phyloP scores from a whole-genome alignment of 2,888 invertebrate genomes.

The Drosophila melanocephala region DNA sequence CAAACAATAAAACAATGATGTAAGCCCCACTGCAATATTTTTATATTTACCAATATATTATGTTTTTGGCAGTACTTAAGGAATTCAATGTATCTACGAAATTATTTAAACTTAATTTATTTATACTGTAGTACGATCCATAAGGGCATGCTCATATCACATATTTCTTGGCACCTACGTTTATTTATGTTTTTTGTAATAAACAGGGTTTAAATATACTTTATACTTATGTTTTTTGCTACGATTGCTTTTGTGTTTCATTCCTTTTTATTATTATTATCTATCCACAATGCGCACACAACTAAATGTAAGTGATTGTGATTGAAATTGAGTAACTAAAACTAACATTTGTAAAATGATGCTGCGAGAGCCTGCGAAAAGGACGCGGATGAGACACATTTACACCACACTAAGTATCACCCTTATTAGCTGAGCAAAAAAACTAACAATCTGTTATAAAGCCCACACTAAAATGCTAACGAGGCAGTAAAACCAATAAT shows the following conservation, averaged over 20 bases:
- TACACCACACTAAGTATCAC: slow-evolving; percentile 38
- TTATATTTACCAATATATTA: slow-evolving; percentile 18
- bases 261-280: slow-evolving; percentile 14
- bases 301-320: slow-evolving; percentile 77
- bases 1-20: slow-evolving; percentile 7
- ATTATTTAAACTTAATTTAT: slow-evolving; percentile 66
- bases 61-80: slow-evolving; percentile 66
- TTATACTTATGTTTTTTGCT: slow-evolving; percentile 45
- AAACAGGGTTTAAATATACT: slow-evolving; percentile 40
- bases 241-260: slow-evolving; percentile 41
- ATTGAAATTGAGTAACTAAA: slow-evolving; percentile 66
- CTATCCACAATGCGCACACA: slow-evolving; percentile 39
- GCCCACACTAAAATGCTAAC: slow-evolving; percentile 68
- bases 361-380: slow-evolving; percentile 29
- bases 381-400: slow-evolving; percentile 16
- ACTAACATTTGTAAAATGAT: slow-evolving; percentile 70
- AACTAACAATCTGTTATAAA: slow-evolving; percentile 57
- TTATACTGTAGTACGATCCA: slow-evolving; percentile 41
- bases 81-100: slow-evolving; percentile 31
- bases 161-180: slow-evolving; percentile 45
- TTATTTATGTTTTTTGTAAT: slow-evolving; percentile 66
- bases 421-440: slow-evolving; percentile 51
- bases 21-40: slow-evolving; percentile 27
- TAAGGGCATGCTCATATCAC: slow-evolving; percentile 51
- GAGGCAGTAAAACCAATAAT: slow-evolving; percentile 72